phyloP scores from a whole-genome alignment of 2,888 invertebrate genomes.

The Chrysotoxum bicinctum region DNA sequence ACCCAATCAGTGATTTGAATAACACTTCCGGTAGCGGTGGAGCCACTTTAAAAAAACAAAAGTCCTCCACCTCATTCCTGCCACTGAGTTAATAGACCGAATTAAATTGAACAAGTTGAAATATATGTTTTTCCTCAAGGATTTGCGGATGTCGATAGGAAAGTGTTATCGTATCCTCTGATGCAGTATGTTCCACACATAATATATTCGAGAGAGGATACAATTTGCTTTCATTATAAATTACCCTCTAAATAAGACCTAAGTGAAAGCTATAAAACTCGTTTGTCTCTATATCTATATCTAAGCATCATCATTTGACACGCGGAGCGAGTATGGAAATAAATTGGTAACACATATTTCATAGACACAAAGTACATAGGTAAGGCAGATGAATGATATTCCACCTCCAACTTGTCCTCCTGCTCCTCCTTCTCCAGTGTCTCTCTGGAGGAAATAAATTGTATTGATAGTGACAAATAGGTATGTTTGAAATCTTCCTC shows the following conservation, averaged over 20 bases:
- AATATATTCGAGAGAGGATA: slow-evolving; percentile 22
- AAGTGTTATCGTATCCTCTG: slow-evolving; percentile 24
- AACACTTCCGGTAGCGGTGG: neutral
- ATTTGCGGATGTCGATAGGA: slow-evolving; percentile 37
- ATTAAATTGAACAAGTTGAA: slow-evolving; percentile 38
- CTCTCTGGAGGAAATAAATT: slow-evolving; percentile 36
- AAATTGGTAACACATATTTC: slow-evolving; percentile 46
- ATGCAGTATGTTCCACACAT: slow-evolving; percentile 6
- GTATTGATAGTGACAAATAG: slow-evolving; percentile 52
- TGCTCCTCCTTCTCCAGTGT: neutral
- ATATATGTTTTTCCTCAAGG: slow-evolving; percentile 41
- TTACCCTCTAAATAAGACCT: slow-evolving; percentile 67
- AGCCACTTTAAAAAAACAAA: neutral
- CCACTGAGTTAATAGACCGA: slow-evolving; percentile 18
- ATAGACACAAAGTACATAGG: slow-evolving; percentile 16
- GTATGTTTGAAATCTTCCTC: slow-evolving; percentile 41
- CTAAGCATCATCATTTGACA: slow-evolving; percentile 40
- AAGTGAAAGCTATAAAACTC: slow-evolving; percentile 70
- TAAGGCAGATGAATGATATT: slow-evolving; percentile 21
- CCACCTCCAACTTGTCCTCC: neutral
- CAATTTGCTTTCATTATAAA: slow-evolving; percentile 68
- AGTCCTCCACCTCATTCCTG: neutral
- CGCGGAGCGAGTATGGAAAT: slow-evolving; percentile 60
- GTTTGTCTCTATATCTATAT: slow-evolving; percentile 44
- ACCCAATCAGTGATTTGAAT: slow-evolving; percentile 4